Evolutionary conservation across 2,113 vertebrate genomes (phyloP).

Genomic region (Rattus norvegicus): DNA sequence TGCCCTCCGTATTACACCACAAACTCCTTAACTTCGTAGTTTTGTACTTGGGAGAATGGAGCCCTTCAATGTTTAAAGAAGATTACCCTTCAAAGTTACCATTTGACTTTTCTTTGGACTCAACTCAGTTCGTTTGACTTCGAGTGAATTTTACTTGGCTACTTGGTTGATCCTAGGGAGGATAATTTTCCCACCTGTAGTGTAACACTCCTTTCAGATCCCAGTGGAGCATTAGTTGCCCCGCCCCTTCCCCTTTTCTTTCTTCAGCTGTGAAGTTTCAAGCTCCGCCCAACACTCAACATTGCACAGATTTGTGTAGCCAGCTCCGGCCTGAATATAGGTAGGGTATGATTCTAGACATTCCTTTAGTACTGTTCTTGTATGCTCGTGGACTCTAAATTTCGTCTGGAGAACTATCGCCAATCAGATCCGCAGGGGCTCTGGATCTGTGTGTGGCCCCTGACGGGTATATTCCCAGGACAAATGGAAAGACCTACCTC

Average conservation of each 20-base stretch:
- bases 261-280: background rate
- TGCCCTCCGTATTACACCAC: background rate
- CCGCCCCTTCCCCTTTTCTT: too few relatives aligned
- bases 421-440: rapidly evolving
- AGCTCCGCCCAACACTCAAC: background rate
- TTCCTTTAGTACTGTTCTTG: background rate
- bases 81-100: background rate
- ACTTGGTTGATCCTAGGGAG: background rate
- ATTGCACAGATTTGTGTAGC: background rate
- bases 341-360: too few relatives aligned
- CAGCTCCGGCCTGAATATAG: background rate
- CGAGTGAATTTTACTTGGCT: background rate
- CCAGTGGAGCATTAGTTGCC: background rate
- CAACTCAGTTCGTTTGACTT: background rate
- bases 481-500: too few relatives aligned
- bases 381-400: background rate
- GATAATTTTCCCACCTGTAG: background rate
- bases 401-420: background rate
- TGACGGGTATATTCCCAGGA: background rate
- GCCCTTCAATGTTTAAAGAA: background rate
- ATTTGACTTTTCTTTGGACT: background rate
- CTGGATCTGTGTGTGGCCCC: background rate
- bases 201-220: background rate
- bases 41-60: background rate
- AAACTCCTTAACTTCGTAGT: background rate